These are phyloP conservation scores for Drosophila arawakana DNA, from an alignment of 1,140 invertebrate genomes.

Conservation along the genomic window DNA sequence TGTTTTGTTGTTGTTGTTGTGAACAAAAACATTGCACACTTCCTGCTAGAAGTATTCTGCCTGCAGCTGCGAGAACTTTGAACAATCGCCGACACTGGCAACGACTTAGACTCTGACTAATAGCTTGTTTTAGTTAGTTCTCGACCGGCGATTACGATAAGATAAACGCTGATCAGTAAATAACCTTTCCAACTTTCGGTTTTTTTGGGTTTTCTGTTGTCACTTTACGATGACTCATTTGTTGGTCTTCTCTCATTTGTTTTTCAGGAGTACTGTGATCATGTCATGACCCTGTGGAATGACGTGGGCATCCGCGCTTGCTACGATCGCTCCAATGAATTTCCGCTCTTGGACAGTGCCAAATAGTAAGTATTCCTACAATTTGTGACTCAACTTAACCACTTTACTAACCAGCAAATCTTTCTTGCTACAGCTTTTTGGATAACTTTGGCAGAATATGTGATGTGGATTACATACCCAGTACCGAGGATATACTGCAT, in stretches of 20 bases:
- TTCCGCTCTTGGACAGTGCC: conserved; percentile 92
- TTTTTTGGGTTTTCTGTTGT: conserved; percentile 15
- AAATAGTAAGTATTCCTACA: conserved; percentile 88
- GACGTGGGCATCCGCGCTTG: conserved; percentile 89
- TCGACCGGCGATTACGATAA: conserved; percentile 45
- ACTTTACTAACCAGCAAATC: neutral
- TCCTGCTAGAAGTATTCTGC: conserved; percentile 42
- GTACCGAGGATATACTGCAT: conserved; percentile 89
- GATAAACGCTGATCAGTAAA: conserved; percentile 52
- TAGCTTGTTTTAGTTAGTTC: conserved; percentile 2
- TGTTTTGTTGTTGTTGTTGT: no score
- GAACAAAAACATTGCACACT: conserved; percentile 32
- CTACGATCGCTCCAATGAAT: conserved; percentile 90
- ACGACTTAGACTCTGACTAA: conserved; percentile 30
- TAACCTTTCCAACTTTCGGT: conserved; percentile 6
- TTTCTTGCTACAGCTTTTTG: conserved; percentile 86
- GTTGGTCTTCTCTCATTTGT: conserved; percentile 1
- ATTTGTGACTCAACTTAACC: neutral
- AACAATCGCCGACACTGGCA: conserved; percentile 21
- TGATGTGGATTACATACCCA: conserved; percentile 87
- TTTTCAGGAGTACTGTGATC: conserved; percentile 88
- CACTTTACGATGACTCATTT: conserved; percentile 27
- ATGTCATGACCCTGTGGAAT: conserved; percentile 87
- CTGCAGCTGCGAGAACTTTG: conserved; percentile 29
- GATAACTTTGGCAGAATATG: conserved; percentile 87